phyloP scores from a whole-genome alignment of 2,888 invertebrate species.

The Idaea biselata region DNA sequence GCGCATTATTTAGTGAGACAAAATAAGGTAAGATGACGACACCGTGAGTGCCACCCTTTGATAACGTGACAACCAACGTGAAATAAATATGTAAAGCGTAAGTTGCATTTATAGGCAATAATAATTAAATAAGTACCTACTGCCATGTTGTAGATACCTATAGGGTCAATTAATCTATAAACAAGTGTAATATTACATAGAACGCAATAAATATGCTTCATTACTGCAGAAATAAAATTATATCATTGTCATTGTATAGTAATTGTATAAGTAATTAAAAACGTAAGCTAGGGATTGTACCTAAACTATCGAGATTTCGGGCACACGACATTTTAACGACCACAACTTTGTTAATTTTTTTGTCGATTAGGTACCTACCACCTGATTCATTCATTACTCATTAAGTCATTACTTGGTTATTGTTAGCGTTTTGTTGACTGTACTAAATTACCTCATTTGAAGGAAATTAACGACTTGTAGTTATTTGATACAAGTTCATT shows the following conservation, averaged over 20 bases:
- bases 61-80: constrained; percentile 10
- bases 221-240: too few relatives aligned
- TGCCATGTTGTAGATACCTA: too few relatives aligned
- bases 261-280: too few relatives aligned
- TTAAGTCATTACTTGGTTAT: background rate
- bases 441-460: background rate
- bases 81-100: background rate
- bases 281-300: too few relatives aligned
- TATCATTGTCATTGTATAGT: too few relatives aligned
- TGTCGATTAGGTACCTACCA: background rate
- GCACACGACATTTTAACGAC: constrained; percentile 1
- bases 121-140: too few relatives aligned
- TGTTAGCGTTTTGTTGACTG: background rate
- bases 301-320: background rate
- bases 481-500: background rate
- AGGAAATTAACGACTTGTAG: background rate
- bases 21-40: constrained; percentile 22
- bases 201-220: too few relatives aligned
- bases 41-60: background rate
- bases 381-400: too few relatives aligned
- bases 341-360: background rate
- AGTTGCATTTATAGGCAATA: background rate
- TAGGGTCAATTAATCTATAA: too few relatives aligned
- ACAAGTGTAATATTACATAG: too few relatives aligned
- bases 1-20: constrained; percentile 20